phyloP scores from a whole-genome alignment of 2,888 invertebrate genomes.

The Brenthis daphne region DNA sequence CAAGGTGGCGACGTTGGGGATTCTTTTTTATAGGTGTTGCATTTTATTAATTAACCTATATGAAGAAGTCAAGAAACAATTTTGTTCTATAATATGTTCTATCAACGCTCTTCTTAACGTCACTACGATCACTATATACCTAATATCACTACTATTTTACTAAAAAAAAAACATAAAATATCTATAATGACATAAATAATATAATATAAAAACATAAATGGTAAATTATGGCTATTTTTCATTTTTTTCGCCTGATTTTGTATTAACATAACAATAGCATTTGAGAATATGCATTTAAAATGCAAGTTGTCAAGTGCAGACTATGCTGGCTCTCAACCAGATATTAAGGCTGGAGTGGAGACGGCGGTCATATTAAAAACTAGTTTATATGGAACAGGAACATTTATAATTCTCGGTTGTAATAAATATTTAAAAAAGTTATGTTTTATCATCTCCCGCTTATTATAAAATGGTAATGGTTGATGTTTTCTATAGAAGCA shows the following conservation, averaged over 20 bases:
- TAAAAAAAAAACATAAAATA: neutral
- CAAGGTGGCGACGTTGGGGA: no score
- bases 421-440: slow-evolving; percentile 19
- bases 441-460: slow-evolving; percentile 7
- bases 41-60: no score
- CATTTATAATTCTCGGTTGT: slow-evolving; percentile 10
- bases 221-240: neutral
- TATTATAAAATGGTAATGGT: slow-evolving; percentile 8
- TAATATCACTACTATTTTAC: neutral
- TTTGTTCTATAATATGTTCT: no score
- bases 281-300: slow-evolving; percentile 21
- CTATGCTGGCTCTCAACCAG: slow-evolving; percentile 19
- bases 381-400: slow-evolving; percentile 9
- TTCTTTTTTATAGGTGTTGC: no score
- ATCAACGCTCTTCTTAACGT: no score
- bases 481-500: neutral
- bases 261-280: slow-evolving; percentile 6
- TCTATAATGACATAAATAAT: neutral
- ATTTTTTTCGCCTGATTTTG: neutral
- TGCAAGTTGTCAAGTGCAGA: slow-evolving; percentile 22
- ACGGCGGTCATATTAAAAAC: slow-evolving; percentile 26
- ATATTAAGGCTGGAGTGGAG: slow-evolving; percentile 23
- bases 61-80: no score
- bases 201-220: neutral
- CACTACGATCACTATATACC: no score